phyloP scores from a whole-genome alignment of 92 coral and sea anemone genomes.

The Plumapathes pennacea region DNA sequence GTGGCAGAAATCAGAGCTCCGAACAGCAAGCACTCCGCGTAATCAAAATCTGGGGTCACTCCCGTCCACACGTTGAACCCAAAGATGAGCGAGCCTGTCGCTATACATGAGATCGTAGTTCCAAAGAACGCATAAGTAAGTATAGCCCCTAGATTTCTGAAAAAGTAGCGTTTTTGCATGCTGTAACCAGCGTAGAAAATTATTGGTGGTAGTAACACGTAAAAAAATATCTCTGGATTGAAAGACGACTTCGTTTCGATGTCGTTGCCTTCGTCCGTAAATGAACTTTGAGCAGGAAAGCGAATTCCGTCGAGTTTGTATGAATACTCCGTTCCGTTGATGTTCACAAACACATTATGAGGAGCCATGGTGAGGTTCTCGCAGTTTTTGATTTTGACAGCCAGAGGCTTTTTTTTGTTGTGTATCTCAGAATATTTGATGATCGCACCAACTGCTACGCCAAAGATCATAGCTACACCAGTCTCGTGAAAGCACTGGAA shows the following conservation, averaged over 20 bases:
- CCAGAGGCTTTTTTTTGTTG: conserved; percentile 66
- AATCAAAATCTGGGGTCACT: conserved; percentile 81
- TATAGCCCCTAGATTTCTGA: conserved; percentile 95
- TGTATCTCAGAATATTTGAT: conserved; percentile 82
- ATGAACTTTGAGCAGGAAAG: conserved; percentile 70
- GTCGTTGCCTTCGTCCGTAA: conserved; percentile 81
- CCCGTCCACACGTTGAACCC: conserved; percentile 90
- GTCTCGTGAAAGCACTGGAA: conserved; percentile 94
- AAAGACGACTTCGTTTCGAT: conserved; percentile 92
- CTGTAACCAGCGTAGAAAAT: conserved; percentile 97
- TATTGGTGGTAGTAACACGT: conserved; percentile 95
- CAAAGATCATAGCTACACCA: conserved; percentile 95
- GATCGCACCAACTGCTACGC: conserved; percentile 83
- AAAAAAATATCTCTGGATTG: conserved; percentile 94
- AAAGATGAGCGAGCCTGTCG: conserved; percentile 80
- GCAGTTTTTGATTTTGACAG: conserved; percentile 90
- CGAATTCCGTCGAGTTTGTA: conserved; percentile 92
- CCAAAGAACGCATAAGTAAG: conserved; percentile 95
- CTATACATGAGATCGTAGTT: conserved; percentile 85
- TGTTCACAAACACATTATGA: conserved; percentile 74
- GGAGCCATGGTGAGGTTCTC: conserved; percentile 92
- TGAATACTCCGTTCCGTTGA: conserved; percentile 90
- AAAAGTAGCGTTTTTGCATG: conserved; percentile 94
- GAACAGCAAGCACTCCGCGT: conserved; percentile 89
- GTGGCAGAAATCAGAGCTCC: conserved; percentile 98